Evolutionary conservation across 2,888 invertebrate genomes (phyloP), one percentile per base, ranked within the genome.

Genomic region (Carabus problematicus): DNA sequence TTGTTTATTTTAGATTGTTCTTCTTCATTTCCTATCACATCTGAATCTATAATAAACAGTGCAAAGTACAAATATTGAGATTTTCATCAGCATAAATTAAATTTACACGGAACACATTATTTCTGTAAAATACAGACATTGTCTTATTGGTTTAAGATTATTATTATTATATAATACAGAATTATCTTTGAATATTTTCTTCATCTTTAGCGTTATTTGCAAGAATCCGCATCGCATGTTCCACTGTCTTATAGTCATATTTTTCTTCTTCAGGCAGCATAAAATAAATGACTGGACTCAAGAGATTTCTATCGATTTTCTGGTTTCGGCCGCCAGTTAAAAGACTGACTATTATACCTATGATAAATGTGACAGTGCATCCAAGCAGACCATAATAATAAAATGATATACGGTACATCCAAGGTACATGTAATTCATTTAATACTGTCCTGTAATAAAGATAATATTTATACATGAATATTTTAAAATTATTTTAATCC

Each of bases 381-480:
- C 71, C 70, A 1, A 72, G 16, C 0, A 70, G 16, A 16, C 60
- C 42, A 29, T 71, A 74, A 43, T 74, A 74, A 54, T 74, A 74
- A 64, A 72, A 72, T 3, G 72, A 71, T 64, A 74, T 71, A 19
- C 72, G 61, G 43, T 70, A 74, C 16, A 73, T 64, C n/a, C 70
- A 39, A 18, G 72, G 72, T n/a, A 67, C 6, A 29, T 29, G 29
- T 3, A 3, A 29, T 29, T 29, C 29, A 29, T 29, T 29, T 29
- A 29, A 29, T 29, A 29, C 29, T 29, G 29, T 29, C 29, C 29
- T 29, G 29, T 29, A 29, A 29, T 29, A 29, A 29, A 29, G 29
- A 29, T 29, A 29, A 29, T 29, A 29, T 29, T 29, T 29, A 6
- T 29, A 29, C 29, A 29, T 6, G 29, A 6, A 2, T 29, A 29